phyloP scores from a whole-genome alignment of 2,888 invertebrate genomes.

The Scaeva pyrastri region DNA sequence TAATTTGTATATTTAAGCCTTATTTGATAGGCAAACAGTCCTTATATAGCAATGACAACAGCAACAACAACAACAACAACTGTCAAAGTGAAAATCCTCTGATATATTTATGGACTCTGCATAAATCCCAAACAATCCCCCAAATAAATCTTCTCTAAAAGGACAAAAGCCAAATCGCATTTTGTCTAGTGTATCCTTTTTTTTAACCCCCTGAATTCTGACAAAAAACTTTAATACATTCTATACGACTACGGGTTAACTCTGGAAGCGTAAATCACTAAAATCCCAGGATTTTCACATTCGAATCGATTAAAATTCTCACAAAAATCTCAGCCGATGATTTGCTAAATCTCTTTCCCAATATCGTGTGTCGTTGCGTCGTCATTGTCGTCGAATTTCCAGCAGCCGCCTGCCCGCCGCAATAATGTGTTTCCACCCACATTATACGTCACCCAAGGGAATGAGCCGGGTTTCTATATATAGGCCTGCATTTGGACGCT shows the following conservation, averaged over 20 bases:
- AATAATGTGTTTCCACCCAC: neutral
- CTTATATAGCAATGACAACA: too few species aligned
- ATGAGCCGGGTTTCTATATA: too few species aligned
- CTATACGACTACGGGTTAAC: neutral
- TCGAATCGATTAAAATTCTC: constrained; percentile 42
- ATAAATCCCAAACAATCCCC: constrained; percentile 5
- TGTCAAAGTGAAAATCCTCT: constrained; percentile 30
- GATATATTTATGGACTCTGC: constrained; percentile 14
- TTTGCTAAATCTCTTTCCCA: constrained; percentile 31
- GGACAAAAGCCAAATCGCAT: constrained; percentile 7
- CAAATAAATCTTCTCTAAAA: constrained; percentile 18
- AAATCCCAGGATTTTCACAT: constrained; percentile 35
- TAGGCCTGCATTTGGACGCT: neutral
- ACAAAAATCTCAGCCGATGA: constrained; percentile 35
- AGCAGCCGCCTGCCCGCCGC: neutral
- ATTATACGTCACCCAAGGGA: neutral
- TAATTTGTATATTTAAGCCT: neutral
- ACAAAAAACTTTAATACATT: neutral
- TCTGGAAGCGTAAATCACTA: constrained; percentile 8
- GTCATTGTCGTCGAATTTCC: constrained; percentile 3
- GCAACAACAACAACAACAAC: neutral
- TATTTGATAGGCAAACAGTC: constrained; percentile 8
- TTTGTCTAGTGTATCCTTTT: constrained; percentile 18
- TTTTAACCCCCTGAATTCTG: neutral
- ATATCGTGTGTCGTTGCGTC: too few species aligned